Conservation (phyloP, 1,140 invertebrate genomes). For the Centruroides sculpturatus region DNA sequence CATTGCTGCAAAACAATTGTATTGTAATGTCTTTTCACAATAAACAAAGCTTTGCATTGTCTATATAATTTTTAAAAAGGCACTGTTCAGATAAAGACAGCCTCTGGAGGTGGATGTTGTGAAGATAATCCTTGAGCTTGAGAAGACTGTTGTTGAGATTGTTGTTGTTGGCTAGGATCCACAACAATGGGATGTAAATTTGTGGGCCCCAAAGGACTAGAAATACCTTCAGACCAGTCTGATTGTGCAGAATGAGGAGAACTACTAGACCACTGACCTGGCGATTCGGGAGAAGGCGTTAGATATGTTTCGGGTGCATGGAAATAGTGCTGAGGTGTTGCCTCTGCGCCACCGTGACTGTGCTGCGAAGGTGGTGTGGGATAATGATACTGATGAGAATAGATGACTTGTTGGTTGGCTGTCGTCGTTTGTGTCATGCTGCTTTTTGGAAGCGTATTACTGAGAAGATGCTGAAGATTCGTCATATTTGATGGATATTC, state of each 20-base stretch:
- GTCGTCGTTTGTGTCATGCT: no score
- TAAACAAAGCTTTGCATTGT: not conserved
- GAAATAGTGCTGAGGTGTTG: constrained; percentile 43
- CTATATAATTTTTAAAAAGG: no score
- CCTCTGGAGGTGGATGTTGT: constrained; percentile 7
- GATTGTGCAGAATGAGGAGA: constrained; percentile 71
- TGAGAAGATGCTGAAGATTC: constrained; percentile 64
- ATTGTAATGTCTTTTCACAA: not conserved
- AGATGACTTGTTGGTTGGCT: not conserved
- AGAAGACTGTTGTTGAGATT: not conserved
- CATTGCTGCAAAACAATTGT: no score
- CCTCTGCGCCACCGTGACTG: constrained; percentile 11
- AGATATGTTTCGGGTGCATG: constrained; percentile 56
- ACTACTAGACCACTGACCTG: constrained; percentile 84
- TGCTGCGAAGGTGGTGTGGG: constrained; percentile 51
- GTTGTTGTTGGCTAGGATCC: constrained; percentile 7
- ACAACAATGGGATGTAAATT: constrained; percentile 5
- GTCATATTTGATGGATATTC: constrained; percentile 83
- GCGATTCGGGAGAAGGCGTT: constrained; percentile 85
- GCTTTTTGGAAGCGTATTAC: not conserved
- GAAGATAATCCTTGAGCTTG: constrained; percentile 5
- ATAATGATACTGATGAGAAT: constrained; percentile 39
- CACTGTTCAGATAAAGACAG: constrained; percentile 8
- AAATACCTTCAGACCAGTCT: constrained; percentile 86
- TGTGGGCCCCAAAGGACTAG: constrained; percentile 23